Evolutionary conservation across 2,113 vertebrate species (phyloP), one percentile per base, ranked within the genome.

Genomic region (Pampusana beccarii): DNA sequence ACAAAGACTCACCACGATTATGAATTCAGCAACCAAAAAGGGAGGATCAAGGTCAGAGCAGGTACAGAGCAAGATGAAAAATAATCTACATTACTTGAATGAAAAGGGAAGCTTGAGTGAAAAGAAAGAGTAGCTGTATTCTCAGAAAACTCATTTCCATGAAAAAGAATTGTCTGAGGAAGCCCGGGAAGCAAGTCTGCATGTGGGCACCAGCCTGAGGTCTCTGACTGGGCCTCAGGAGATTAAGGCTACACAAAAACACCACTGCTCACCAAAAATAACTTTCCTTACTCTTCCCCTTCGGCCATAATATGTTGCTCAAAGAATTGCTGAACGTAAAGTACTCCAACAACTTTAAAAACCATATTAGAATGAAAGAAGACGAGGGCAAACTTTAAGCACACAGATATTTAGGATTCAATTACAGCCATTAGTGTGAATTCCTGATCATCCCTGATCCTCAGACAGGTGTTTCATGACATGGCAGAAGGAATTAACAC

Each of bases 161-260:
- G 17, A 34, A 46, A 60, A 67, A 26, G 28, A 61, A 46, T 40
- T 50, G 31, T 13, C 36, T 69, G 31, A 82, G 14, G 44, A 42
- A 87, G 46, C 5, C n/a, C 0, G 0, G 15, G 51, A 60, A 72
- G 20, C 1, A 16, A 67, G 11, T 2, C 13, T 33, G 19, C 5
- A 3, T 2, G 21, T 10, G 16, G 64, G 17, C 69, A 19, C 16
- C 29, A 48, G 19, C 3, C 67, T 62, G 40, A 50, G 54, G 25
- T 10, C 18, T 56, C 19, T 42, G 46, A 25, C 9, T 28, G 20
- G 11, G 3, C 18, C 8, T 28, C 23, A 38, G 38, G 9, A 69
- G 28, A 79, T 48, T 20, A 56, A 24, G 6, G 13, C 24, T 33
- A 46, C 12, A 23, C 3, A 8, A 83, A 81, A 51, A 0, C 25